Evolutionary conservation across 2,797 vertebrate species (phyloP), one percentile per base, ranked within the genome.

Genomic region (Austrolebias charrua): DNA sequence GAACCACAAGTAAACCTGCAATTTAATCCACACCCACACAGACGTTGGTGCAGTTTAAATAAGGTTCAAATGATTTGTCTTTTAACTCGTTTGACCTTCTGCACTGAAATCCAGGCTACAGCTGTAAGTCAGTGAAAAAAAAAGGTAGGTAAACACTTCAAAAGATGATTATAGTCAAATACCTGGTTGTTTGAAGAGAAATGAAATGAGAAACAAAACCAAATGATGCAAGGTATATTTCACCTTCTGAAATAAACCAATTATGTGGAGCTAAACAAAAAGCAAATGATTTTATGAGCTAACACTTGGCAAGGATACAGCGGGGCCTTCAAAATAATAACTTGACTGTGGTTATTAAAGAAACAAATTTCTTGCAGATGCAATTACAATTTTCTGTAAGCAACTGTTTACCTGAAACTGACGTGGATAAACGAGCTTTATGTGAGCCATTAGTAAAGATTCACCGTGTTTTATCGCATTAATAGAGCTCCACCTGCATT

Each of bases 261-360:
- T 71, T 64, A 56, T 54, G 15, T 20, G 10, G 47, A 38, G 62
- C 24, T 24, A 76, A 74, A 81, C 56, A 16, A 3, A 55, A 75
- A 79, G 59, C 65, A 71, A 58, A 75, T 62, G 31, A 73, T 71
- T 69, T n/a, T 29, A 43, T 6, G 66, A 63, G 38, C 49, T 35
- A 69, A 72, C 35, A 60, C 35, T 77, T 76, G 77, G 71, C 77
- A 55, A 31, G 14, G 55, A 24, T 24, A 24, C 24, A 24, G 24
- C 24, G 24, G 24, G 24, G 24, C 24, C 24, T 24, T 68, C 69
- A 71, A 71, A 73, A 72, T 70, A 75, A 78, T 33, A 68, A 71
- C 40, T 76, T 40, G 3, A 46, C 11, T 44, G 55, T 38, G 71
- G 55, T 69, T 43, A 55, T 42, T 45, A 45, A 29, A 57, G 18